These are phyloP conservation scores for Bradypodion ventrale DNA, from an alignment of 2,797 vertebrate genomes.

Conservation along the genomic window DNA sequence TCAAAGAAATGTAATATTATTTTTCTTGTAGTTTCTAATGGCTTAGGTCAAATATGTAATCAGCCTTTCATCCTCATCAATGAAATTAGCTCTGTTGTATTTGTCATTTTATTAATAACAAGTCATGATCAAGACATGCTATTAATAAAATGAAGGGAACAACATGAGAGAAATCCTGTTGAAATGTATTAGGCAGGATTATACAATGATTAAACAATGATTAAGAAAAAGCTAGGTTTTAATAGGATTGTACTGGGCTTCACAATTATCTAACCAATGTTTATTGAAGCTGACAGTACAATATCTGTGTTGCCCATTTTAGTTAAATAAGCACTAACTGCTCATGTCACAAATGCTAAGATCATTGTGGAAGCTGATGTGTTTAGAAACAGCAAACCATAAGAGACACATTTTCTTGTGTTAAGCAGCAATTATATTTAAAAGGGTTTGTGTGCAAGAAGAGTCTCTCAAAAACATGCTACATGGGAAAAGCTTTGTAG, in stretches of 20 bases:
- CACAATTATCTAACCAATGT: not conserved
- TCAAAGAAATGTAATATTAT: slow-evolving; percentile 14
- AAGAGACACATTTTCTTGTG: not conserved
- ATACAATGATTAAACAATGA: slow-evolving; percentile 15
- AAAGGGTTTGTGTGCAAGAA: not conserved
- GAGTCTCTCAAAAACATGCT: slow-evolving; percentile 13
- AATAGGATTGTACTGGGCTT: not conserved
- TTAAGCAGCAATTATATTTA: not conserved
- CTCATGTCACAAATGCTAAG: slow-evolving; percentile 22
- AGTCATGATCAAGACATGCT: not conserved
- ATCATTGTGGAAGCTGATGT: not conserved
- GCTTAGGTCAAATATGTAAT: slow-evolving; percentile 13
- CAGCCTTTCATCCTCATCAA: slow-evolving; percentile 11
- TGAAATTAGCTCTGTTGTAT: not conserved
- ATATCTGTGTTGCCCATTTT: not conserved
- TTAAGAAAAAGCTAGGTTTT: slow-evolving; percentile 24
- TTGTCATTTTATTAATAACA: slow-evolving; percentile 22
- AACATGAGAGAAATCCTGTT: not conserved
- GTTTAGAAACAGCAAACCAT: slow-evolving; percentile 28
- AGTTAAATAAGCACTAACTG: not conserved
- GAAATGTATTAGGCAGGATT: slow-evolving; percentile 24
- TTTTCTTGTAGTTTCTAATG: slow-evolving; percentile 9
- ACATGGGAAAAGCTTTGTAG: not conserved
- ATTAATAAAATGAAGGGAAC: slow-evolving; percentile 29
- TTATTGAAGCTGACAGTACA: not conserved